Percentiles rank a stretch among this genome's conserved stretches.
Evolutionary conservation across 1,140 invertebrate species (phyloP).

Genomic region (Planococcus citri): DNA sequence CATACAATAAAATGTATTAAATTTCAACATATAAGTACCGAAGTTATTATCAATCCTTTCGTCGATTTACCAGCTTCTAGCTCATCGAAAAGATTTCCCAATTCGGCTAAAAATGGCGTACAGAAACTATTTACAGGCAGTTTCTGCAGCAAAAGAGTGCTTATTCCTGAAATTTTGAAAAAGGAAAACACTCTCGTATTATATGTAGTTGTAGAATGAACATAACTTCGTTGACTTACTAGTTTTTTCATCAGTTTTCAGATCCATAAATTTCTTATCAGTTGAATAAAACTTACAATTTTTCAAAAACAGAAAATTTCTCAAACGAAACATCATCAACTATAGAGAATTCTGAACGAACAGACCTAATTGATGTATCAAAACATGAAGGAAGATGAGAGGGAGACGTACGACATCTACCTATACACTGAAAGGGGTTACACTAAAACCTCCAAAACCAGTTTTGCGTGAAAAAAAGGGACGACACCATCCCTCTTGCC

Average conservation of each 20-base stretch:
- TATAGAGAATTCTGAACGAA: too few relatives aligned
- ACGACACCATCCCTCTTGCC: too few relatives aligned
- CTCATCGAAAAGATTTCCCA: constrained; percentile 50
- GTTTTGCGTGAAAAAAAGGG: too few relatives aligned
- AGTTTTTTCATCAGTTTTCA: not conserved
- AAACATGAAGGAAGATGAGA: too few relatives aligned
- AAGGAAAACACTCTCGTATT: too few relatives aligned
- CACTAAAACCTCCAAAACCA: too few relatives aligned
- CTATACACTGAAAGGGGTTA: too few relatives aligned
- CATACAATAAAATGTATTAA: constrained; percentile 6
- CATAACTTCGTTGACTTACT: not conserved
- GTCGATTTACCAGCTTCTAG: constrained; percentile 49
- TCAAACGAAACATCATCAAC: constrained; percentile 10
- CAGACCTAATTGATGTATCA: too few relatives aligned
- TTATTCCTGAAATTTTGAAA: constrained; percentile 36
- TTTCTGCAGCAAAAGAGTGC: constrained; percentile 55
- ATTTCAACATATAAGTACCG: constrained; percentile 46
- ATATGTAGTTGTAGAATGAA: too few relatives aligned
- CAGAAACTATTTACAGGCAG: constrained; percentile 73
- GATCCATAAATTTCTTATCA: not conserved
- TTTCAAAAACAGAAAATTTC: not conserved
- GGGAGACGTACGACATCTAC: too few relatives aligned
- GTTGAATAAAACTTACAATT: not conserved
- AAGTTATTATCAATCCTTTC: constrained; percentile 65
- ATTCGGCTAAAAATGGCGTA: constrained; percentile 50